These are phyloP conservation scores for Pygmarrhopalites habei DNA, from an alignment of 1,140 invertebrate species.

Conservation along the genomic window DNA sequence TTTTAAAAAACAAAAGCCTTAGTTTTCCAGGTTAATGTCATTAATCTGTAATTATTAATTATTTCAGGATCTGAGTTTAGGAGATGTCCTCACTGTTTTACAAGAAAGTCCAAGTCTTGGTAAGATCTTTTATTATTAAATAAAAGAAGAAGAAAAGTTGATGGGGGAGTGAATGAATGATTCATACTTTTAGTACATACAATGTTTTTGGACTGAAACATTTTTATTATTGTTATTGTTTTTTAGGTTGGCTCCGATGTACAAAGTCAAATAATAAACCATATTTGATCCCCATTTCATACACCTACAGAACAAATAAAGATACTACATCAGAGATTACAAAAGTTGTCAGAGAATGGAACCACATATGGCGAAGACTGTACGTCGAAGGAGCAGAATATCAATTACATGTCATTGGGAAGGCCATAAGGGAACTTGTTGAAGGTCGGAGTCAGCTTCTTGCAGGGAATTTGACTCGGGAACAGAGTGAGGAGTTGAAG, in stretches of 20 bases:
- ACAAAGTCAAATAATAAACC: neutral
- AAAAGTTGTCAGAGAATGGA: constrained; percentile 81
- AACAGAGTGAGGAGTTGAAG: constrained; percentile 77
- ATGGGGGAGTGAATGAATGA: neutral
- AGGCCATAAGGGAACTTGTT: constrained; percentile 81
- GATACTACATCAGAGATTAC: constrained; percentile 17
- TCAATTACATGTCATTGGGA: constrained; percentile 50
- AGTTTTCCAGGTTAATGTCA: neutral
- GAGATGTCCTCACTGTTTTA: constrained; percentile 42
- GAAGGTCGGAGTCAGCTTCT: constrained; percentile 74
- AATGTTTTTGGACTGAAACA: neutral
- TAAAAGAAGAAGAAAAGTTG: neutral
- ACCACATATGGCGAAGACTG: constrained; percentile 77
- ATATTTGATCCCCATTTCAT: neutral
- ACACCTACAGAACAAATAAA: neutral
- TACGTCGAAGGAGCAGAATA: constrained; percentile 58
- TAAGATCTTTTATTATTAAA: constrained; percentile 40
- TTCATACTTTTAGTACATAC: neutral
- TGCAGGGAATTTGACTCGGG: constrained; percentile 76
- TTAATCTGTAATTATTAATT: constrained; percentile 56
- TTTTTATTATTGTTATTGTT: neutral
- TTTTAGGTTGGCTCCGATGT: neutral
- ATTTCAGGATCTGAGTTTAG: constrained; percentile 65
- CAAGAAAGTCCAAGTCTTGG: constrained; percentile 68
- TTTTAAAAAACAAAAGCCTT: constrained; percentile 1